Conservation (phyloP, 2,888 invertebrate species). For the Melikaiella ostensackeni region DNA sequence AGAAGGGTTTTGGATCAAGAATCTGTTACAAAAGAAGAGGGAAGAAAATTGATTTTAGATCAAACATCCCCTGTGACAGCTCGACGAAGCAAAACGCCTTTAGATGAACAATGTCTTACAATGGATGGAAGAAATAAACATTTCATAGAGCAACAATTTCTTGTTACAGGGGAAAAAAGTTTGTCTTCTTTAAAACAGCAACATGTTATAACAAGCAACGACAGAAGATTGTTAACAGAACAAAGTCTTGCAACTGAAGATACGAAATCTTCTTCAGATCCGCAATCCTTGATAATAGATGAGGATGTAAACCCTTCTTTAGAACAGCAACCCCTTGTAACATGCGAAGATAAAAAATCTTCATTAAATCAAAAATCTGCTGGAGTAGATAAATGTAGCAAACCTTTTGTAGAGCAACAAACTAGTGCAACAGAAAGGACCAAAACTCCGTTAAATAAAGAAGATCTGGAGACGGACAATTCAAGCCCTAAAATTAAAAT, state of each 20-base stretch:
- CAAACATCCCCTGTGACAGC: not conserved
- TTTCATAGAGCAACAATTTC: not conserved
- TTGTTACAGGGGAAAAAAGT: not conserved
- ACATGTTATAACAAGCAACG: too few relatives aligned
- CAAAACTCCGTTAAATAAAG: not conserved
- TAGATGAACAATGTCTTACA: not conserved
- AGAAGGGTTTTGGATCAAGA: not conserved
- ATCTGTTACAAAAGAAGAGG: constrained; percentile 31
- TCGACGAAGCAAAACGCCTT: not conserved
- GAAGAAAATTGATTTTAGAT: not conserved
- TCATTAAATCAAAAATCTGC: constrained; percentile 41
- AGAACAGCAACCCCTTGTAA: not conserved
- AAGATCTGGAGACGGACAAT: not conserved
- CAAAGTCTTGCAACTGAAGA: too few relatives aligned
- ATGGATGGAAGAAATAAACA: not conserved
- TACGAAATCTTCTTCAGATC: too few relatives aligned
- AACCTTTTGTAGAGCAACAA: not conserved
- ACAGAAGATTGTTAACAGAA: too few relatives aligned
- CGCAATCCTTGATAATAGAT: not conserved
- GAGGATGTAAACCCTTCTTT: not conserved
- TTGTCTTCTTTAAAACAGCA: too few relatives aligned
- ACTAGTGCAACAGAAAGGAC: not conserved
- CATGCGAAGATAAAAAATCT: not conserved
- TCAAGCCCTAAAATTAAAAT: not conserved
- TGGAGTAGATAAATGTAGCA: not conserved